Conservation (phyloP, 2,113 vertebrate species). For the Mustelus asterias region DNA sequence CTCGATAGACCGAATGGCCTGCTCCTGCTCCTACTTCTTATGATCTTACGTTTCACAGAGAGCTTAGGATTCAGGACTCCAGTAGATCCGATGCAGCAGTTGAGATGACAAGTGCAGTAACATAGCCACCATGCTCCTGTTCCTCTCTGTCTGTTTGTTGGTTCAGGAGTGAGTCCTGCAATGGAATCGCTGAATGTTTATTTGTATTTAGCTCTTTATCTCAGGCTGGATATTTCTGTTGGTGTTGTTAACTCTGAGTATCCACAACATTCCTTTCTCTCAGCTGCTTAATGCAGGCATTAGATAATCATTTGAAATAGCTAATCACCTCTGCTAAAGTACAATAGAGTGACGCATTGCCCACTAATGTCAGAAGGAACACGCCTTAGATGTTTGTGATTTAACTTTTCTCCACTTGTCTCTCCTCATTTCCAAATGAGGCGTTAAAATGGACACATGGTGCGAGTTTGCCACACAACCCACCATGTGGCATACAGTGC, state of each 20-base stretch:
- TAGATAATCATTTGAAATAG: conserved; percentile 16
- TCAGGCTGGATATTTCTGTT: neutral
- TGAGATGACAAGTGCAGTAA: neutral
- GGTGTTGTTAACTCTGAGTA: neutral
- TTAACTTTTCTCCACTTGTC: neutral
- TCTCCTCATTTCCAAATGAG: neutral
- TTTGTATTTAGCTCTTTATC: neutral
- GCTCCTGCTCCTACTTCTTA: no score
- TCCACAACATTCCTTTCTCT: neutral
- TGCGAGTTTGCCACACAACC: no score
- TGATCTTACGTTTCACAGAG: no score
- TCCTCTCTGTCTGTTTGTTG: neutral
- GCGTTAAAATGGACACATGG: neutral
- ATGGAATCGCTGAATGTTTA: neutral
- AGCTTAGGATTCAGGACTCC: neutral
- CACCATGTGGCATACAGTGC: no score
- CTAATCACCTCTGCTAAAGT: neutral
- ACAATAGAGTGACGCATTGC: no score
- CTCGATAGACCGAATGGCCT: no score
- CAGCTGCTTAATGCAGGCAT: neutral
- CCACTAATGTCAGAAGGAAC: neutral
- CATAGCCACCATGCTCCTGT: no score
- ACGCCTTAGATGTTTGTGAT: neutral
- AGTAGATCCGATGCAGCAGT: neutral
- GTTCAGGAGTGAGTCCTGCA: neutral